Conservation (phyloP, 2,888 invertebrate species). For the Heliconius ismenius region DNA sequence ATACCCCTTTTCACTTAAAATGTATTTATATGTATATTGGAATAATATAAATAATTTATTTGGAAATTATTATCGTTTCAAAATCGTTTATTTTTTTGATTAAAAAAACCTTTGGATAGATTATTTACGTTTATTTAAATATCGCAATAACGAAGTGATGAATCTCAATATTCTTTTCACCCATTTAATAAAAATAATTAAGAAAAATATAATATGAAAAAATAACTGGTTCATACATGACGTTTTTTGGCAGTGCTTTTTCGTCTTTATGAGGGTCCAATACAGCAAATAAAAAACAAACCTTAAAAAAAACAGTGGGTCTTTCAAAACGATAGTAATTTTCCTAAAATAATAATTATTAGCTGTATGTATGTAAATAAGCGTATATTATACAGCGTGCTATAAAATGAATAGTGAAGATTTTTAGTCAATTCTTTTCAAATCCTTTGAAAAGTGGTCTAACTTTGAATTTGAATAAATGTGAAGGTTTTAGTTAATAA, state of each 20-base stretch:
- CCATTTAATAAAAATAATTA: too few species aligned
- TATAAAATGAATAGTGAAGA: not conserved
- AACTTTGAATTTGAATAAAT: not conserved
- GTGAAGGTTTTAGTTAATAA: too few species aligned
- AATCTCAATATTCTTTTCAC: too few species aligned
- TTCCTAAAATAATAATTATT: not conserved
- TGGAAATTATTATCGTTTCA: not conserved
- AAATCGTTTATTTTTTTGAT: not conserved
- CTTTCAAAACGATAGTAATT: slow-evolving; percentile 5
- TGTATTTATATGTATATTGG: not conserved
- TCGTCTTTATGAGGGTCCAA: not conserved
- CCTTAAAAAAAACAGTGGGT: not conserved
- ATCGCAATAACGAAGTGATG: not conserved
- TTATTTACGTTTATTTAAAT: not conserved
- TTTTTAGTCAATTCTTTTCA: not conserved
- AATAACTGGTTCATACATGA: not conserved
- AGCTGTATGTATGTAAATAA: not conserved
- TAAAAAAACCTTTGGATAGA: not conserved
- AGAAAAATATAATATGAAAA: not conserved
- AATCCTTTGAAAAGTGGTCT: slow-evolving; percentile 10
- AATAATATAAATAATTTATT: not conserved
- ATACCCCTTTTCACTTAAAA: not conserved
- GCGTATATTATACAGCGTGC: slow-evolving; percentile 7
- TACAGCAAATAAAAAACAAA: not conserved
- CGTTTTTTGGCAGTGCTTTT: not conserved